A percentile compares a stretch with the other conserved stretches of the same genome.
Conservation (phyloP, 2,888 invertebrate species). For the Didymodactylos carnosus region DNA sequence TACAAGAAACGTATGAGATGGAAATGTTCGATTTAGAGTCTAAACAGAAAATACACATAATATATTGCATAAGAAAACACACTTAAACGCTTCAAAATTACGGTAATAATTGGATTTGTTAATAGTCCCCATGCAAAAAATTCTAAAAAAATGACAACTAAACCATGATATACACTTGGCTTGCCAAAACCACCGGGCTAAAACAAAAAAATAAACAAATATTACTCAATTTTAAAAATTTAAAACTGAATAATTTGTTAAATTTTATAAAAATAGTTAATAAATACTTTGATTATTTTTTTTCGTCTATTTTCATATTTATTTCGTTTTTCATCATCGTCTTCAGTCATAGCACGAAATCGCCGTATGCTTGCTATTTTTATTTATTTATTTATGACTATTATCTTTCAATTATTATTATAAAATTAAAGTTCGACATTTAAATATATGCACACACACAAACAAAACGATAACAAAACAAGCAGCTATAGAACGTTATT, state of each 20-base stretch:
- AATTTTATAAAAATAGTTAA: background rate
- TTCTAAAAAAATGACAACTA: constrained; percentile 96
- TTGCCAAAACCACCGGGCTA: constrained; percentile 45
- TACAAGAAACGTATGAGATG: constrained; percentile 95
- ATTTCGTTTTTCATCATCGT: background rate
- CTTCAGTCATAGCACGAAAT: too few species aligned
- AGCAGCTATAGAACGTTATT: too few species aligned
- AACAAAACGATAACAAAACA: too few species aligned
- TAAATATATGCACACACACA: too few species aligned
- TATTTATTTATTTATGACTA: too few species aligned
- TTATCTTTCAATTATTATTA: too few species aligned
- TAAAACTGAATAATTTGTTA: too few species aligned
- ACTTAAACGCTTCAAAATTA: constrained; percentile 37
- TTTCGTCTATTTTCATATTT: background rate
- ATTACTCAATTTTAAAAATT: too few species aligned
- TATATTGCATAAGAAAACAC: background rate
- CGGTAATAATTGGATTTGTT: constrained; percentile 83
- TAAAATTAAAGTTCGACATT: too few species aligned
- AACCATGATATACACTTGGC: constrained; percentile 90
- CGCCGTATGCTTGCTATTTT: too few species aligned
- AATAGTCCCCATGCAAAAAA: constrained; percentile 98
- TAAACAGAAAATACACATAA: constrained; percentile 19
- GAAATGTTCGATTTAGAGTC: constrained; percentile 88
- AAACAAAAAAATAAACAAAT: background rate
- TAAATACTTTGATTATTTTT: background rate